These are phyloP conservation scores for Dolichotis patagonum DNA, from an alignment of 2,113 vertebrate species.

Conservation along the genomic window DNA sequence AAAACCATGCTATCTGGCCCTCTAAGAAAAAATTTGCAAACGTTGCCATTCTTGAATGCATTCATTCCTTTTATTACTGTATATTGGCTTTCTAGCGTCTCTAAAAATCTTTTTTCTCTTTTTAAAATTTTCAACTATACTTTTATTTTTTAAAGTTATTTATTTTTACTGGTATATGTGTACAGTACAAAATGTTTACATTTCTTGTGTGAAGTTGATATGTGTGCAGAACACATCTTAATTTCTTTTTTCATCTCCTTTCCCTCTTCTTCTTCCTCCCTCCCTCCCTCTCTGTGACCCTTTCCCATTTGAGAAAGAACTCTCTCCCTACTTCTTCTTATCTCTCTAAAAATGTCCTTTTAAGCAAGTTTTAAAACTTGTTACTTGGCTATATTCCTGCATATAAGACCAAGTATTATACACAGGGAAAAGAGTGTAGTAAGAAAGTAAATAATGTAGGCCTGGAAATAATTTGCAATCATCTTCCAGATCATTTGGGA, in stretches of 20 bases:
- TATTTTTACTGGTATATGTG: not conserved
- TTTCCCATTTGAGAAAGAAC: not conserved
- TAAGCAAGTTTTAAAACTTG: not conserved
- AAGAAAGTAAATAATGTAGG: not conserved
- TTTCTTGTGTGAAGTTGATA: not conserved
- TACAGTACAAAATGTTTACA: not conserved
- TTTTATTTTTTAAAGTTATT: not conserved
- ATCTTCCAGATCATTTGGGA: not conserved
- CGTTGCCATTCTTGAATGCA: not conserved
- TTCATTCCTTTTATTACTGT: not conserved
- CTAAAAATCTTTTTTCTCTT: not conserved
- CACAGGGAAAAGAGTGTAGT: not conserved
- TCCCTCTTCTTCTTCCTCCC: not conserved
- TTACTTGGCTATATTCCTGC: not conserved
- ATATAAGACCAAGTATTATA: not conserved
- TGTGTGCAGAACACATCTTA: not conserved
- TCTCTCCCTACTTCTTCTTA: not conserved
- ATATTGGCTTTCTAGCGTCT: not conserved
- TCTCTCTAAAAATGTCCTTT: not conserved
- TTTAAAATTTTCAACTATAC: not conserved
- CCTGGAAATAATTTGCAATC: not conserved
- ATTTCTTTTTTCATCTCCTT: not conserved
- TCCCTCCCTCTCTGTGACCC: not conserved
- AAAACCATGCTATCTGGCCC: not conserved
- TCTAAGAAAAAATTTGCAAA: not conserved